Base-by-base conservation (phyloP, 2,797 vertebrate genomes). In the Gambelia wislizenii region DNA sequence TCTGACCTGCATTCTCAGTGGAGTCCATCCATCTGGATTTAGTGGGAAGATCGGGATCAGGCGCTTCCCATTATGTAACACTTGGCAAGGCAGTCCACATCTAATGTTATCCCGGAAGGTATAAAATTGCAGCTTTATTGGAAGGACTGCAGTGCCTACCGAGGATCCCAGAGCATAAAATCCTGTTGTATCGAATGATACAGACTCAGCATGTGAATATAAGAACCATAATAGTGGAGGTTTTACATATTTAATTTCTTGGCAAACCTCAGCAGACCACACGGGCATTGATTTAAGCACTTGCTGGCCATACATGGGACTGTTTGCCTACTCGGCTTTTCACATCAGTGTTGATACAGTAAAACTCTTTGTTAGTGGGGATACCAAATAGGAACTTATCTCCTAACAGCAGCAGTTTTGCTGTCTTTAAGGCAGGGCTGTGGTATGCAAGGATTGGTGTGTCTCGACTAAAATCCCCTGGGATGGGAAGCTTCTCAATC, bases 211-310 rank as follows among this genome's bases (percentile, higher is more conserved):
- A 52, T 80, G 30, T 91, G 82, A 92, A 79, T 91, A 5, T 94
- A 88, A 87, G 81, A 87, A 93, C 91, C 64, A 70, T 83, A 86
- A 93, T 89, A 94, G 42, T 81, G 83, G 83, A 93, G 49, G 49
- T 90, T 95, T 95, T 95, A 89, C 94, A 87, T 94, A 88, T 91
- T 95, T 95, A 92, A 92, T 96, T 95, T 95, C 87, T 89, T 95
- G 90, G 52, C 91, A 92, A 87, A 77, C 87, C 64, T 89, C 64
- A 2, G 81, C 67, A 91, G 36, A 84, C 81, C 78, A 88, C 92
- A 72, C 52, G 83, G 78, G 86, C 39, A 81, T 61, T 93, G 89
- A 94, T 94, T 95, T 87, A 91, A 93, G 80, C 86, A 92, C 91
- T 95, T 87, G 90, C 89, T 91, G 91, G 87, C 90, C 83, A 93